Evolutionary conservation across 2,113 vertebrate species (phyloP), one percentile per base, ranked within the genome.

Genomic region (Dolichallabes microphthalmus): DNA sequence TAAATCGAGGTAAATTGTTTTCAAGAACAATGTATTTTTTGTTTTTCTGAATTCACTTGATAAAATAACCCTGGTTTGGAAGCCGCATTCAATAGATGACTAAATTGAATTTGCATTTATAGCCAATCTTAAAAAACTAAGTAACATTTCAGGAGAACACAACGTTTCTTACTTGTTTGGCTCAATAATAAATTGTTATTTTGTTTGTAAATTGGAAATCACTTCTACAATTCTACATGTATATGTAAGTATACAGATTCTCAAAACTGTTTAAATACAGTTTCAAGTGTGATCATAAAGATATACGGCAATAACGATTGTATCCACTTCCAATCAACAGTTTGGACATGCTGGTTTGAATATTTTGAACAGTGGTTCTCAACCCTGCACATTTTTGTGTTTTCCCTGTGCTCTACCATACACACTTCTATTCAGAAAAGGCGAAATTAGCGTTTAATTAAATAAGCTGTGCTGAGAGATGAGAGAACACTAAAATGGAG

Each of bases 281-380:
- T 64, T 55, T 19, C 20, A 25, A 78, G 30, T 68, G 52, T 84
- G 45, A 64, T 5, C n/a, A 22, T 55, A 57, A 57, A 13, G 30
- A 68, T 85, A 78, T 77, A 64, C 32, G 75, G 60, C 30, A 66
- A 57, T n/a, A 68, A 77, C 10, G 74, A 85, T 39, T 77, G 82
- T 74, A 83, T 35, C 12, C 55, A 39, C 57, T 60, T 35, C 57
- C 76, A 13, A 39, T 79, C 19, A 79, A 79, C 35, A 22, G 32
- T 60, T 78, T 78, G 55, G 76, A 39, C 55, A 60, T 32, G 60
- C 19, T 79, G 60, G 30, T 19, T 35, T 78, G 19, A 77, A 78
- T 20, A 25, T 45, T 45, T 45, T 45, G 45, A 45, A 45, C 6
- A 45, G 45, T 45, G 45, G 45, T 45, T 45, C 45, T 45, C 45